These are phyloP conservation scores for Lytechinus variegatus DNA, from an alignment of 35 echinoderm and acorn worm species.

Conservation along the genomic window DNA sequence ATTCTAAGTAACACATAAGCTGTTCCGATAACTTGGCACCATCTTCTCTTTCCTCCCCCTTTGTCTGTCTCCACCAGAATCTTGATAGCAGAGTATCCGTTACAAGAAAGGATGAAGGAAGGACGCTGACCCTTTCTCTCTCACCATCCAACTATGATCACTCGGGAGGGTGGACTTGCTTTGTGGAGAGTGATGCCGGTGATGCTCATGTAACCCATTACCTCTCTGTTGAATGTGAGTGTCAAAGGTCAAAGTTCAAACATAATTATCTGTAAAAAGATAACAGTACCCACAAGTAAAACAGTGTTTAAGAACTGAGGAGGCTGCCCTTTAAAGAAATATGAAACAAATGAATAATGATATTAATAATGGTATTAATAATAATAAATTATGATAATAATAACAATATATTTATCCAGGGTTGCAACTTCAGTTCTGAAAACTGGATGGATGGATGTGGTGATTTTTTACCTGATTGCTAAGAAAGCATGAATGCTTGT, in stretches of 20 bases:
- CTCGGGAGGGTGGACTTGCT: slow-evolving; percentile 9
- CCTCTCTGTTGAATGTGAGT: slow-evolving; percentile 35
- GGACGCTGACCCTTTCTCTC: background rate
- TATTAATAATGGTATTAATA: too few species aligned
- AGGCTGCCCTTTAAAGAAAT: too few species aligned
- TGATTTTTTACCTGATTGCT: too few species aligned
- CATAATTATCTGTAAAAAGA: too few species aligned
- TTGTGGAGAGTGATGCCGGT: background rate
- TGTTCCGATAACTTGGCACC: background rate
- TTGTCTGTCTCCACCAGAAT: background rate
- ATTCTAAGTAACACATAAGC: background rate
- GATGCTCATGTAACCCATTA: slow-evolving; percentile 7
- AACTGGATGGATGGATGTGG: too few species aligned
- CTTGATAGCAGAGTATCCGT: background rate
- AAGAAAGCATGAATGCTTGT: too few species aligned
- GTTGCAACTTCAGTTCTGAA: too few species aligned
- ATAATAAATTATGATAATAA: too few species aligned
- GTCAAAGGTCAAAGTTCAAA: background rate
- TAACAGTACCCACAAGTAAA: too few species aligned
- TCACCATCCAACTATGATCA: background rate
- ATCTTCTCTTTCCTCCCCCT: background rate
- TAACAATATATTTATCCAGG: too few species aligned
- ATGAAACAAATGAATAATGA: too few species aligned
- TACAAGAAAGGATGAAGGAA: background rate
- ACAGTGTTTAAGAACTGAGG: too few species aligned